A percentile compares a stretch with the other conserved stretches of the same genome.
Evolutionary conservation across 2,888 invertebrate genomes (phyloP).

Genomic region (Ophioninae sp.): DNA sequence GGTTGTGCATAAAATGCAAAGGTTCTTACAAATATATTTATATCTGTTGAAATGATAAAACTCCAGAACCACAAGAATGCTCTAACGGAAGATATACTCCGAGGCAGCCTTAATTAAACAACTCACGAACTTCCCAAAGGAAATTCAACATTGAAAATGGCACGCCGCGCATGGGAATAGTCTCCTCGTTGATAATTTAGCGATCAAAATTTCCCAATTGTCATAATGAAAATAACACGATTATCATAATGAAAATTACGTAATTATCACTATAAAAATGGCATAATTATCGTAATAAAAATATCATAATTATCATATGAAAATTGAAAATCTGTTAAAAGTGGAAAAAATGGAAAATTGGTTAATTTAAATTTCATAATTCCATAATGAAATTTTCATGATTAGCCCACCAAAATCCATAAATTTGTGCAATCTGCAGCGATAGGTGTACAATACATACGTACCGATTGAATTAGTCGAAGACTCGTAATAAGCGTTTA

Average conservation of each 20-base stretch:
- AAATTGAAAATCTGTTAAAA: too few relatives aligned
- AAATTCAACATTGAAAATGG: background rate
- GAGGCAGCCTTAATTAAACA: background rate
- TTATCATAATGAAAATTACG: background rate
- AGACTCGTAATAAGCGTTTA: conserved; percentile 82
- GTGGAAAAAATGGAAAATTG: too few relatives aligned
- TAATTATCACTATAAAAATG: too few relatives aligned
- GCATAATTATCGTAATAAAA: too few relatives aligned
- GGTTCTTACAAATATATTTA: background rate
- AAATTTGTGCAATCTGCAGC: background rate
- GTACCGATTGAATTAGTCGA: conserved; percentile 82
- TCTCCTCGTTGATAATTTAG: background rate
- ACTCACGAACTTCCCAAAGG: too few relatives aligned
- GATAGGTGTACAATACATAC: conserved; percentile 42
- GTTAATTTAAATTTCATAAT: too few relatives aligned
- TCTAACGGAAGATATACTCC: background rate
- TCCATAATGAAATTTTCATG: too few relatives aligned
- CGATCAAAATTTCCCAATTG: background rate
- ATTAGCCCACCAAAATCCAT: background rate
- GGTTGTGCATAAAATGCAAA: background rate
- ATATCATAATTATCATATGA: too few relatives aligned
- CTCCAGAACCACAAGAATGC: background rate
- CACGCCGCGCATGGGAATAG: background rate
- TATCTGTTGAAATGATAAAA: background rate
- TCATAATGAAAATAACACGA: background rate